phyloP scores from a whole-genome alignment of 2,113 vertebrate species.

The Pteropus alecto region DNA sequence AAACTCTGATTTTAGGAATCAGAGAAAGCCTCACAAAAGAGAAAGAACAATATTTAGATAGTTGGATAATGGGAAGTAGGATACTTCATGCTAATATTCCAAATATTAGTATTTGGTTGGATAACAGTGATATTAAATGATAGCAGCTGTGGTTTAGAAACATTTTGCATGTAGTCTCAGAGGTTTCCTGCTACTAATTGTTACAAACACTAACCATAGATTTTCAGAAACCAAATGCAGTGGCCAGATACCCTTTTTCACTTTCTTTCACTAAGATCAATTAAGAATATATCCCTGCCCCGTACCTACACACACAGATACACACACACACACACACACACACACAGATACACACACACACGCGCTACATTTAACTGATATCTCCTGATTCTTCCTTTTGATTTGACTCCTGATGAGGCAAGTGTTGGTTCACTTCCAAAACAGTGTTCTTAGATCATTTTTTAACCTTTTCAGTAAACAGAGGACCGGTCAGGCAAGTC shows the following conservation, averaged over 20 bases:
- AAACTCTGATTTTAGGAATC: neutral
- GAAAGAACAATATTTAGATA: neutral
- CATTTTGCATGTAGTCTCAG: neutral
- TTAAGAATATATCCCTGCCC: neutral
- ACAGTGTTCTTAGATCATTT: conserved; percentile 53
- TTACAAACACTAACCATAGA: neutral
- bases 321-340: neutral
- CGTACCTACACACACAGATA: neutral
- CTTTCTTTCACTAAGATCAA: neutral
- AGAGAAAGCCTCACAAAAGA: neutral
- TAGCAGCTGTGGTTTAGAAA: neutral
- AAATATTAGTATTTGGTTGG: neutral
- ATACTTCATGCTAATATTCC: neutral
- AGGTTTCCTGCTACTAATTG: neutral
- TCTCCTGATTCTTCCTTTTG: conserved; percentile 42
- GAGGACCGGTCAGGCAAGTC: conserved; percentile 40
- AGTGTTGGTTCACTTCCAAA: conserved; percentile 59
- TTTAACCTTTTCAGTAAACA: conserved; percentile 58
- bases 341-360: neutral
- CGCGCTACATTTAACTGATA: neutral
- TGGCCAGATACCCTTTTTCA: neutral
- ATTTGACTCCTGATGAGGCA: conserved; percentile 27
- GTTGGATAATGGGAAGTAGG: neutral
- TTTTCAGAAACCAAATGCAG: neutral
- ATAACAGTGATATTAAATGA: neutral